phyloP scores from a whole-genome alignment of 2,797 vertebrate species.

The Halcyon leucocephala region DNA sequence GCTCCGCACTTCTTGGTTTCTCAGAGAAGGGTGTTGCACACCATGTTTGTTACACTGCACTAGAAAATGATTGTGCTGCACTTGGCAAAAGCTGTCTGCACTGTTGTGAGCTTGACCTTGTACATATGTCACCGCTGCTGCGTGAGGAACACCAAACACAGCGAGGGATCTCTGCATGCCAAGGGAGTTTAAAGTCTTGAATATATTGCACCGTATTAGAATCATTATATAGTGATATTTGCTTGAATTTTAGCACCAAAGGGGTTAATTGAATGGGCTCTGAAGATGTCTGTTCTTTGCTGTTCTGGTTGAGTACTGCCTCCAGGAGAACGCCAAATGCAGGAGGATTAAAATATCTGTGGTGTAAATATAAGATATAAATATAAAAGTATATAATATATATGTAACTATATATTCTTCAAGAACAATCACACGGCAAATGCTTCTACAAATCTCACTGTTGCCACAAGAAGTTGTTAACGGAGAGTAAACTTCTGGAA shows the following conservation, averaged over 20 bases:
- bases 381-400: too few relatives aligned
- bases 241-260: fast-evolving
- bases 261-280: fast-evolving
- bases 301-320: background rate
- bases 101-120: background rate
- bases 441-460: background rate
- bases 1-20: background rate
- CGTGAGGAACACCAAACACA: fast-evolving
- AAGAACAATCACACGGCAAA: background rate
- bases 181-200: background rate
- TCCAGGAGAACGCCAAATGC: background rate
- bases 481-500: background rate
- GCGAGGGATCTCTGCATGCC: background rate
- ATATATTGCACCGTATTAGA: fast-evolving
- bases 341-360: background rate
- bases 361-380: background rate
- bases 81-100: background rate
- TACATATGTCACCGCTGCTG: background rate
- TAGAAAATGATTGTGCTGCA: background rate
- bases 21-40: background rate
- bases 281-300: background rate
- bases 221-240: background rate
- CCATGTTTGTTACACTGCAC: background rate
- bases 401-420: too few relatives aligned
- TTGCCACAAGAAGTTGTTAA: background rate